Base-by-base conservation (phyloP, 1,140 invertebrate species). In the Zaprionus capensis region DNA sequence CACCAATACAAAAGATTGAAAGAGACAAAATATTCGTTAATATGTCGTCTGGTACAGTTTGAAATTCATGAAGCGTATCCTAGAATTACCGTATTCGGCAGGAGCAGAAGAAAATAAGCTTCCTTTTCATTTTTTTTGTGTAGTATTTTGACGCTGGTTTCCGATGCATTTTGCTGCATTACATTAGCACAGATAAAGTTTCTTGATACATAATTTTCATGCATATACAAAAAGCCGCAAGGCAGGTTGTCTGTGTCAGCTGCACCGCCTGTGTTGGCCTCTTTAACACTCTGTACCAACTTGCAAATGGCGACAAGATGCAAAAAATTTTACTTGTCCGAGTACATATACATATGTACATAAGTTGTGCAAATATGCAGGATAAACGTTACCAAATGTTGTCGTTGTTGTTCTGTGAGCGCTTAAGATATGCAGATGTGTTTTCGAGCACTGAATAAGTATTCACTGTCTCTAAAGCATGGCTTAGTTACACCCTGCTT, bases 161-260 rank as follows among this genome's bases (percentile, higher is more conserved):
- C 51, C 61, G 67, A 66, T 72, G 78, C 71, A 77, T 84, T 88
- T 85, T 88, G 85, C 81, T 88, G 85, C 85, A 88, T 88, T 88
- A 83, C 85, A 88, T 88, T 88, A 88, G 90, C 85, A 88, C 85
- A 88, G 85, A 88, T 88, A 90, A 88, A 88, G 85, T 90, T 88
- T 86, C 85, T 90, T 90, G 85, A 90, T 90, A 90, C 85, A 90
- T 90, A 85, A 90, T 90, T 90, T 90, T 70, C 79, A 82, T 90
- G 76, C 85, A 90, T 81, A 82, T 61, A 76, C 69, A 88, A 90
- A 80, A 80, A 74, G 80, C 81, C 66, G 65, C 63, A 73, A 64
- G 80, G 38, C 31, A 28, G 31, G n/a, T 57, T 53, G 41, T 67
- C 28, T 81, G 84, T 87, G 84, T 64, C 68, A 63, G 61, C 14